phyloP scores from a whole-genome alignment of 2,888 invertebrate species.

The Hypena proboscidalis region DNA sequence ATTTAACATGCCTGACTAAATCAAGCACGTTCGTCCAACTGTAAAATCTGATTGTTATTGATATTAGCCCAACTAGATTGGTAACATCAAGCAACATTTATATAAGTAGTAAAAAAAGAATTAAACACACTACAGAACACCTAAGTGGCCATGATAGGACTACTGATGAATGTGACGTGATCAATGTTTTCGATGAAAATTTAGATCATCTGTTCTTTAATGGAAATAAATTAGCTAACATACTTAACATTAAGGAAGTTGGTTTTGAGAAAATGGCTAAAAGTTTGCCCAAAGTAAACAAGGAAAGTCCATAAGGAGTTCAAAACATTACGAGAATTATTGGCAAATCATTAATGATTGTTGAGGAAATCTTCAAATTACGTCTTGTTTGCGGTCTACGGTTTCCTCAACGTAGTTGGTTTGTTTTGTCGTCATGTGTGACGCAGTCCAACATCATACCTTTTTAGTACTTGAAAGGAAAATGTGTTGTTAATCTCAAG shows the following conservation, averaged over 20 bases:
- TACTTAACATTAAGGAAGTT: too few species aligned
- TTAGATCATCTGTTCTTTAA: constrained; percentile 46
- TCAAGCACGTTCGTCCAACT: background rate
- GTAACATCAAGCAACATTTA: constrained; percentile 41
- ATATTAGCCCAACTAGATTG: constrained; percentile 15
- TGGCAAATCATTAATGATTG: background rate
- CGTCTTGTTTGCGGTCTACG: background rate
- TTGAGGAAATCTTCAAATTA: background rate
- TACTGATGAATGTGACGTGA: constrained; percentile 61
- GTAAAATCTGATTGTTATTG: background rate
- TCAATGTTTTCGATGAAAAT: constrained; percentile 35
- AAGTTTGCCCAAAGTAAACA: too few species aligned
- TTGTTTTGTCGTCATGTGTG: background rate
- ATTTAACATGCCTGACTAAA: constrained; percentile 1
- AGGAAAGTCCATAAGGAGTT: too few species aligned
- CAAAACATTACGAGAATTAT: background rate
- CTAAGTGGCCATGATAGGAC: constrained; percentile 58
- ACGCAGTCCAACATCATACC: background rate
- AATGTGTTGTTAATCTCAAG: constrained; percentile 18
- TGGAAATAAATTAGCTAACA: constrained; percentile 9
- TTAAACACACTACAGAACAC: constrained; percentile 44
- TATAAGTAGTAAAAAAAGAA: constrained; percentile 25
- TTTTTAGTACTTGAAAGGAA: constrained; percentile 1
- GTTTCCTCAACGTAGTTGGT: background rate
- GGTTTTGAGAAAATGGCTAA: too few species aligned